Evolutionary conservation across 1,140 invertebrate genomes (phyloP), one percentile per base, ranked within the genome.

Genomic region (Aphelinus certus): DNA sequence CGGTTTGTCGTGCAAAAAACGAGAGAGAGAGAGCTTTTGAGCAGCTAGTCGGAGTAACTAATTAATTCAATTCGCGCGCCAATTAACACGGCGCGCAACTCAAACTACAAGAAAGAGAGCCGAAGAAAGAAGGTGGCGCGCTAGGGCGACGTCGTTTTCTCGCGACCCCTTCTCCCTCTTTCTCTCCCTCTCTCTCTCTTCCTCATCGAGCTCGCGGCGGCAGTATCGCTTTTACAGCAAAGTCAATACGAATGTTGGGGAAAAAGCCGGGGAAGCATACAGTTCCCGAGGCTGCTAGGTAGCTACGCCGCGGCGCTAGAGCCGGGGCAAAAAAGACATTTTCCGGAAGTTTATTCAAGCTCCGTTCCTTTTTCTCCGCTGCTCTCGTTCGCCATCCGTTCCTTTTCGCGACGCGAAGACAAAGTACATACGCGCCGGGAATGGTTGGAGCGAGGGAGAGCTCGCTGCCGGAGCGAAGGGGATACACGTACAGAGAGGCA

Each of bases 291-390:
- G 26, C 26, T 26, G 26, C 26, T 26, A 26, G 26, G 26, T 26
- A 26, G 26, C 26, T 26, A 26, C 26, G 26, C 26, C 26, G 26
- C 26, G 26, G 26, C 26, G 26, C 26, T 26, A 26, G 26, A 26
- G 26, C 26, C 26, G 26, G 26, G 26, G 26, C 26, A 26, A 56
- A 74, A 72, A 63, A 56, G 51, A 68, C 57, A 69, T 69, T 73
- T 69, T 74, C 65, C 51, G 46, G 51, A 74, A 74, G 57, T 42
- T 74, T 45, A 63, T 69, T 74, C 71, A 58, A 58, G 62, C 53
- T 53, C 7, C 53, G 56, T 62, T 67, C 43, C 42, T 66, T 73
- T 73, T 46, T 55, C 64, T 3, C 6, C 47, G 1, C 56, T 48
- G 7, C 70, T 56, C 49, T 51, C 45, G 49, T 43, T 64, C 46